Evolutionary conservation across 1,140 invertebrate species (phyloP).

Genomic region (Listronotus bonariensis): DNA sequence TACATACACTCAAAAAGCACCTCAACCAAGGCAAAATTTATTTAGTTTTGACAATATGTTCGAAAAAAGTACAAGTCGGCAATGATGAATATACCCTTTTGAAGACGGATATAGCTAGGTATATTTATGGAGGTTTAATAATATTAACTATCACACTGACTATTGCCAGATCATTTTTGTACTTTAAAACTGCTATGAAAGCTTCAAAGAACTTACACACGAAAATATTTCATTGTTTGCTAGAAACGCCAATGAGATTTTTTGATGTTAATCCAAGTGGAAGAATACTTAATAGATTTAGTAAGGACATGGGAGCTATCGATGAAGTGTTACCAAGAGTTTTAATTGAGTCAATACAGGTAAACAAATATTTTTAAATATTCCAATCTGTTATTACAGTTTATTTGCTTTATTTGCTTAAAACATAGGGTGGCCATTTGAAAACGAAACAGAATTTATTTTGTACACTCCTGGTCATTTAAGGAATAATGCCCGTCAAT

Average conservation of each 20-base stretch:
- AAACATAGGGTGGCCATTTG: too few species aligned
- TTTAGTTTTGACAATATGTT: slow-evolving; percentile 14
- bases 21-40: too few species aligned
- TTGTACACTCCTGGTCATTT: too few species aligned
- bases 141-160: slow-evolving; percentile 52
- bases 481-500: too few species aligned
- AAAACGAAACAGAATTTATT: too few species aligned
- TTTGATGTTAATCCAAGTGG: slow-evolving; percentile 80
- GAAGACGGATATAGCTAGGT: slow-evolving; percentile 46
- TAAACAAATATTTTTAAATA: too few species aligned
- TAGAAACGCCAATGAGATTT: slow-evolving; percentile 73
- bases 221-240: slow-evolving; percentile 66
- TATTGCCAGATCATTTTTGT: slow-evolving; percentile 60
- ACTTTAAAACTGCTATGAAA: slow-evolving; percentile 78
- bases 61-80: slow-evolving; percentile 19
- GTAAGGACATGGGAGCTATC: slow-evolving; percentile 80
- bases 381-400: too few species aligned
- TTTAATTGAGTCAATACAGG: slow-evolving; percentile 70
- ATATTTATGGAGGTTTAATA: slow-evolving; percentile 54
- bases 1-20: background rate
- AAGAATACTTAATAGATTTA: slow-evolving; percentile 75
- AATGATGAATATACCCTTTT: slow-evolving; percentile 26
- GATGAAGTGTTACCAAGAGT: slow-evolving; percentile 77
- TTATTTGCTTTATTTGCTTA: too few species aligned
- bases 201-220: slow-evolving; percentile 79